Evolutionary conservation across 2,888 invertebrate species (phyloP), one percentile per base, ranked within the genome.

Genomic region (Caenorhabditis sulstoni): DNA sequence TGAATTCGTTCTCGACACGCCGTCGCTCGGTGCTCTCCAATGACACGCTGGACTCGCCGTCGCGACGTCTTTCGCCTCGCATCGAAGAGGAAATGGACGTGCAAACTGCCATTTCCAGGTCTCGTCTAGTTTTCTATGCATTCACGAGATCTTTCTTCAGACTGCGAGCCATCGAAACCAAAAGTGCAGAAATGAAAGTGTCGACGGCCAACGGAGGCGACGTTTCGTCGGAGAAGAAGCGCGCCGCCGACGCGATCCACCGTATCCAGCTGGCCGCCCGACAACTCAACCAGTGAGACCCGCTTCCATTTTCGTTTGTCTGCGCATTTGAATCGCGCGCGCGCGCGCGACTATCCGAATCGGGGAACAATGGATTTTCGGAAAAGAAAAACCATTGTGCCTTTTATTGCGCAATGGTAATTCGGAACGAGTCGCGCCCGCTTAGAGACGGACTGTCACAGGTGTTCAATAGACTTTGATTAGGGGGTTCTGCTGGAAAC

Each of bases 1-100:
- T 84, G 44, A 82, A 79, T 35, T 74, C 82, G 1, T 84, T 71
- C 65, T 82, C 81, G 9, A 78, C 62, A 16, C 73, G 84, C 4
- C 71, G 84, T 16, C 74, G 84, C 14, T 75, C 75, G 0, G 76
- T 82, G n/a, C 75, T 84, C 0, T 81, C 84, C 3, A 70, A 45
- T n/a, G 79, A 75, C 3, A 44, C 65, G 3, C 14, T 57, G 11
- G 83, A 81, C 18, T 76, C 76, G 4, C 81, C 83, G 11, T 59
- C 83, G 1, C 55, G 74, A 22, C 67, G 79, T 4, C 45, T 79
- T 0, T 58, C 83, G 2, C 71, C 81, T 3, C 58, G 73, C 20
- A 71, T 66, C 23, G 83, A 83, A 22, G 83, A 83, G 41, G 62
- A 67, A 20, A 61, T 81, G 18, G 83, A 83, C 55, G 55, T 81